These are phyloP conservation scores for Bilobella aurantiaca DNA, from an alignment of 1,140 invertebrate species.

Conservation along the genomic window DNA sequence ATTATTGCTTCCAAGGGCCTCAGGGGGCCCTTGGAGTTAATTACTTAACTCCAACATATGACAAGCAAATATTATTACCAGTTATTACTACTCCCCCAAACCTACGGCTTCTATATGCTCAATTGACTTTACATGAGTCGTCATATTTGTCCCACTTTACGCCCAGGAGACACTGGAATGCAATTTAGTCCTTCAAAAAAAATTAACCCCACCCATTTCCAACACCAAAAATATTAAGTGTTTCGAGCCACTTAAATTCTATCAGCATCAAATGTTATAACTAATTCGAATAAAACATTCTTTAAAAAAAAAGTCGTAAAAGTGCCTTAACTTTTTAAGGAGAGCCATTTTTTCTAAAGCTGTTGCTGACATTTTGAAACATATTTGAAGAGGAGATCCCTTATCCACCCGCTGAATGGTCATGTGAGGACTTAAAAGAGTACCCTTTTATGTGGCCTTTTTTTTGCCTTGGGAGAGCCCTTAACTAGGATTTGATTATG, in stretches of 20 bases:
- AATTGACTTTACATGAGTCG: neutral
- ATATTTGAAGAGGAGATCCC: too few species aligned
- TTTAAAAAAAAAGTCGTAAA: too few species aligned
- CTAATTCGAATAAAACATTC: too few species aligned
- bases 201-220: neutral
- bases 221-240: too few species aligned
- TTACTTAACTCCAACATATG: too few species aligned
- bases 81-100: neutral
- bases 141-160: neutral
- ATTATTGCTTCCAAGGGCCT: too few species aligned
- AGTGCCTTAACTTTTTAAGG: too few species aligned
- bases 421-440: neutral
- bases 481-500: slow-evolving; percentile 2
- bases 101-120: neutral
- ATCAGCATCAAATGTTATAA: too few species aligned
- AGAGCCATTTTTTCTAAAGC: too few species aligned
- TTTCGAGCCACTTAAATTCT: too few species aligned
- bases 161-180: neutral
- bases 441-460: neutral
- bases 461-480: neutral
- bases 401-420: neutral
- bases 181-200: neutral
- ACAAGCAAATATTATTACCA: slow-evolving; percentile 2
- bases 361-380: too few species aligned
- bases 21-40: too few species aligned